These are phyloP conservation scores for Microcebus murinus DNA, from an alignment of 2,113 vertebrate species.

Conservation along the genomic window DNA sequence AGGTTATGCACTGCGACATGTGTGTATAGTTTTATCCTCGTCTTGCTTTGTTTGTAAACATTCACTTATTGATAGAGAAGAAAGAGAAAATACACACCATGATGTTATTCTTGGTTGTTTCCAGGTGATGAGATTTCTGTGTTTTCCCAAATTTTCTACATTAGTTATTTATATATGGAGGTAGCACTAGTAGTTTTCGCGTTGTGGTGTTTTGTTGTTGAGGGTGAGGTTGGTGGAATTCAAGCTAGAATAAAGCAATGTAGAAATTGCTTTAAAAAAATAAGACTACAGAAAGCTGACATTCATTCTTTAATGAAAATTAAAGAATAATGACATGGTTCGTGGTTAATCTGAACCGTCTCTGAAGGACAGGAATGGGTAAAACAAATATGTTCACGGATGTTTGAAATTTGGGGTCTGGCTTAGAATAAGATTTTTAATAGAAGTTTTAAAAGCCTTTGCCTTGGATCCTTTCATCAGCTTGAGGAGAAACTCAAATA, in stretches of 20 bases:
- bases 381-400: neutral
- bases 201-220: neutral
- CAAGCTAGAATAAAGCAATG: neutral
- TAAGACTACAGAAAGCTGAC: neutral
- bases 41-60: neutral
- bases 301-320: neutral
- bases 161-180: neutral
- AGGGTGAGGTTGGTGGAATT: neutral
- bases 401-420: neutral
- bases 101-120: neutral
- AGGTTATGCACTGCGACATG: neutral
- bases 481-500: neutral
- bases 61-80: neutral
- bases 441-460: neutral
- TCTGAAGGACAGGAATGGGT: neutral
- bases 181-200: neutral
- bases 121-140: neutral
- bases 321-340: neutral
- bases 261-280: neutral
- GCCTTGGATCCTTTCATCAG: neutral
- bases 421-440: neutral
- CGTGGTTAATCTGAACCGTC: neutral
- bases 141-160: neutral
- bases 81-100: neutral
- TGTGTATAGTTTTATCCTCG: neutral